Conservation (phyloP, 2,797 vertebrate genomes). For the Podarcis lilfordi region DNA sequence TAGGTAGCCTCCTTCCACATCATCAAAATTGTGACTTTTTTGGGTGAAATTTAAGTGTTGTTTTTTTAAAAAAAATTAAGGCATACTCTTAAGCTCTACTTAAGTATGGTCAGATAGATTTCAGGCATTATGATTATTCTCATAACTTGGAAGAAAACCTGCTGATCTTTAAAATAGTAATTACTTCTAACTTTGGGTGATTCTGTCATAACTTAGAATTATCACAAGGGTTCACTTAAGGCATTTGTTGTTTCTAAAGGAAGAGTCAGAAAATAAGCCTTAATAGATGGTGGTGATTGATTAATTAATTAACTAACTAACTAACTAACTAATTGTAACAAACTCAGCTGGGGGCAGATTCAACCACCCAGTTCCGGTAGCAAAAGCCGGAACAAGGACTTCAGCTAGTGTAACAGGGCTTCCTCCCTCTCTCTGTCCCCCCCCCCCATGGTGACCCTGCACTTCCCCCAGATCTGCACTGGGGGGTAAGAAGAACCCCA, state of each 20-base stretch:
- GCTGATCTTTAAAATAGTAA: constrained; percentile 10
- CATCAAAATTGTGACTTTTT: neutral
- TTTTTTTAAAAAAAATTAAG: neutral
- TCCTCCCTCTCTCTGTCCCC: no score
- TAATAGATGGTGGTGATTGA: neutral
- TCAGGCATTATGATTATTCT: neutral
- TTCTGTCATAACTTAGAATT: neutral
- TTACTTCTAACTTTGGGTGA: neutral
- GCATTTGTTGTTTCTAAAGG: neutral
- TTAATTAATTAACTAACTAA: no score
- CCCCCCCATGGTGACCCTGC: no score
- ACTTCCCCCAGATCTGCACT: no score
- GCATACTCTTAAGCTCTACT: no score
- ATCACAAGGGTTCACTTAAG: neutral
- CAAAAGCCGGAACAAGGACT: no score
- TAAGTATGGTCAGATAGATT: neutral
- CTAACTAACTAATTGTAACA: no score
- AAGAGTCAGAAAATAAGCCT: neutral
- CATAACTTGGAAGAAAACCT: constrained; percentile 1
- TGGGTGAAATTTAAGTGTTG: neutral
- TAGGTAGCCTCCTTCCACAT: neutral
- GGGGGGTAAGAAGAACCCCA: no score
- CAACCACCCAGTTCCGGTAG: no score
- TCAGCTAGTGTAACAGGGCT: no score
- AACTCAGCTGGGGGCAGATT: no score